Percentiles rank a stretch among this genome's conserved stretches.
phyloP scores from a whole-genome alignment of 2,888 invertebrate species.

The Caenorhabditis sp. region DNA sequence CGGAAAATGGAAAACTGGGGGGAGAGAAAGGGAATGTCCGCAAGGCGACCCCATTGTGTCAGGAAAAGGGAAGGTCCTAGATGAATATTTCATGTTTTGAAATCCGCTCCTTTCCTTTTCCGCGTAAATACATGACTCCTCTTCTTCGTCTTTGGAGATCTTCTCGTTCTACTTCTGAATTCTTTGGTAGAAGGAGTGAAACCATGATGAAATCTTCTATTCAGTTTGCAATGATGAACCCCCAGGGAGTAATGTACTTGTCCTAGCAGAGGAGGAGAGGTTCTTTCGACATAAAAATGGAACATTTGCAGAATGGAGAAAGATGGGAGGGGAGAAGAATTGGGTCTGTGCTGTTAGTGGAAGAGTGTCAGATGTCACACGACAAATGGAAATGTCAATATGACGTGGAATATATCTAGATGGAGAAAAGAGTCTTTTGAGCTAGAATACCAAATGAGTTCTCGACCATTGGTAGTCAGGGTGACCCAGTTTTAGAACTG shows the following conservation, averaged over 20 bases:
- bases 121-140: slow-evolving; percentile 52
- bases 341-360: neutral
- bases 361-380: slow-evolving; percentile 48
- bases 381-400: slow-evolving; percentile 42
- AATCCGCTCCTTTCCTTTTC: slow-evolving; percentile 52
- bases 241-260: slow-evolving; percentile 41
- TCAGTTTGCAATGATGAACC: slow-evolving; percentile 38
- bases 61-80: slow-evolving; percentile 48
- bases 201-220: slow-evolving; percentile 56
- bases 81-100: slow-evolving; percentile 65
- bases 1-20: slow-evolving; percentile 14
- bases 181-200: slow-evolving; percentile 21
- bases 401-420: slow-evolving; percentile 12
- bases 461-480: slow-evolving; percentile 1
- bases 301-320: slow-evolving; percentile 14
- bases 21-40: slow-evolving; percentile 13
- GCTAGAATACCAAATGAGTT: slow-evolving; percentile 5
- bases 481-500: slow-evolving; percentile 3
- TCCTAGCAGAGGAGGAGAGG: neutral
- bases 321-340: neutral
- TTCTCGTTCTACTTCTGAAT: slow-evolving; percentile 7
- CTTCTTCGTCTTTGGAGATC: slow-evolving; percentile 3
- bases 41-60: slow-evolving; percentile 50
- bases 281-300: slow-evolving; percentile 32
- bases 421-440: neutral